Conservation (phyloP, 2,113 vertebrate genomes). For the Pampusana beccarii region DNA sequence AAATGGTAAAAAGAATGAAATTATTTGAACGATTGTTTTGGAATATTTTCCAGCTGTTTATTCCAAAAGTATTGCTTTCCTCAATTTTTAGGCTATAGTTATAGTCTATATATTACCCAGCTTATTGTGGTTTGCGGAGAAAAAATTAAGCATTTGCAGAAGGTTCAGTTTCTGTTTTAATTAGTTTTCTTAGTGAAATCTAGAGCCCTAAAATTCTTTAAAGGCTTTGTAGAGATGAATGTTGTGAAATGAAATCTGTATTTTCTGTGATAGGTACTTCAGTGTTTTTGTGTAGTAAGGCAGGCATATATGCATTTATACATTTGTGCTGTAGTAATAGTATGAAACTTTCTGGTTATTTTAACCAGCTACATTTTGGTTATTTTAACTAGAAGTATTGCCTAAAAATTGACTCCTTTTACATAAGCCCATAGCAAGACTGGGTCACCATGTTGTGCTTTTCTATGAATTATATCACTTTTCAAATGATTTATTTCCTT, state of each 20-base stretch:
- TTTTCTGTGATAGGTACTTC: neutral
- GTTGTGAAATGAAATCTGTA: neutral
- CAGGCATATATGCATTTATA: neutral
- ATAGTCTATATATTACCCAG: neutral
- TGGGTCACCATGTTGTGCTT: neutral
- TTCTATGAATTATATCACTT: neutral
- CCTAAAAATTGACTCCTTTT: neutral
- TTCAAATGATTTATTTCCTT: neutral
- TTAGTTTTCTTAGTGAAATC: neutral
- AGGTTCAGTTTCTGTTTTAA: neutral
- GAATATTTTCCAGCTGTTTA: too few relatives aligned
- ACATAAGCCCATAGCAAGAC: neutral
- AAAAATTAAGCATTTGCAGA: neutral
- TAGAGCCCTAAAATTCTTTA: neutral
- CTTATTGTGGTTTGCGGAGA: neutral
- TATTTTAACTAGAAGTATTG: neutral
- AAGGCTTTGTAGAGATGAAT: neutral
- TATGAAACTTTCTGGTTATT: neutral
- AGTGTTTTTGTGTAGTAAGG: neutral
- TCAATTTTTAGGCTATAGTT: neutral
- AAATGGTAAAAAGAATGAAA: neutral
- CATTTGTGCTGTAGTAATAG: neutral
- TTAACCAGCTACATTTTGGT: neutral
- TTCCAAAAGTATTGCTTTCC: neutral
- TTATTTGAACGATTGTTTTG: neutral